Conservation (phyloP, 2,797 vertebrate genomes). For the Danio tinwini region DNA sequence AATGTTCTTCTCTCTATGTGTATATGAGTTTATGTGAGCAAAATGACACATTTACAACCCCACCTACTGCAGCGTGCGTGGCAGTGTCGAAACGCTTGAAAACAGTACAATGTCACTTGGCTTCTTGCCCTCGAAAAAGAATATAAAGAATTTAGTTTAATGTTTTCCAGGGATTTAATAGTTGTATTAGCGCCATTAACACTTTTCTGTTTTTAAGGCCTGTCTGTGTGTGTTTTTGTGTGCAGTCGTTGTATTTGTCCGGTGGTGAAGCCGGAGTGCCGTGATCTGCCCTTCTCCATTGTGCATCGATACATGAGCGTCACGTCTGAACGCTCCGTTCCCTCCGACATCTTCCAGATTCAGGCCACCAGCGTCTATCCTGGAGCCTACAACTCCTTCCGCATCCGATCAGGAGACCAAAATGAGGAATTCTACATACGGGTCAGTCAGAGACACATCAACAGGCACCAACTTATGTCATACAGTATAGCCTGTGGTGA, state of each 20-base stretch:
- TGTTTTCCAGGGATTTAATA: background rate
- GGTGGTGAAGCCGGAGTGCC: slow-evolving; percentile 79
- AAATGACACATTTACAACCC: too few relatives aligned
- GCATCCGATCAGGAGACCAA: slow-evolving; percentile 87
- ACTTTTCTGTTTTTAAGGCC: background rate
- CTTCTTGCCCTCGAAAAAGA: too few relatives aligned
- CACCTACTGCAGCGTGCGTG: too few relatives aligned
- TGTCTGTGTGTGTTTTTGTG: slow-evolving; percentile 58
- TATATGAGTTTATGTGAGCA: too few relatives aligned
- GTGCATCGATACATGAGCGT: slow-evolving; percentile 94
- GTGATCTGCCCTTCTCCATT: slow-evolving; percentile 86
- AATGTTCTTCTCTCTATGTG: too few relatives aligned
- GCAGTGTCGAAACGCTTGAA: too few relatives aligned
- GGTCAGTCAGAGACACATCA: slow-evolving; percentile 72
- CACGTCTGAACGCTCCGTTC: slow-evolving; percentile 87
- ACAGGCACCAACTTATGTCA: background rate
- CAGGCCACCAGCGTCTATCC: slow-evolving; percentile 90
- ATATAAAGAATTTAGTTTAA: too few relatives aligned
- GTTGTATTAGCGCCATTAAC: background rate
- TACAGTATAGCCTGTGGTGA: background rate
- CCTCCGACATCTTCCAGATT: slow-evolving; percentile 93
- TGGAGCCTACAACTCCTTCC: slow-evolving; percentile 90
- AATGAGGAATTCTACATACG: slow-evolving; percentile 90
- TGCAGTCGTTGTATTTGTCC: slow-evolving; percentile 88
- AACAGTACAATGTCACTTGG: too few relatives aligned